Conservation (phyloP, 1,140 invertebrate species). For the Drosophila ambigua region DNA sequence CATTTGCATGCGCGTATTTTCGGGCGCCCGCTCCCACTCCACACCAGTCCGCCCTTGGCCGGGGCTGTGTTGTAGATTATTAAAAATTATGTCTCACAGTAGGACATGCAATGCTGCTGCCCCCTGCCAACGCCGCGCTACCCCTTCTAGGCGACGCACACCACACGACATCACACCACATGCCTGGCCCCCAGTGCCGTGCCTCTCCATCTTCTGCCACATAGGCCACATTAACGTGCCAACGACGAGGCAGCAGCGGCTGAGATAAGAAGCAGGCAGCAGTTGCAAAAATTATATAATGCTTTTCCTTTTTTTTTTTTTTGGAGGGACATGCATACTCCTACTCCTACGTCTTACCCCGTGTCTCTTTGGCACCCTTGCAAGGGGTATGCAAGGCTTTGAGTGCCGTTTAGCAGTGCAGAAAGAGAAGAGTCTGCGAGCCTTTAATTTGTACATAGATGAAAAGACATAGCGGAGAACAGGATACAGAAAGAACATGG, state of each 20-base stretch:
- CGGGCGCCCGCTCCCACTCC: not conserved
- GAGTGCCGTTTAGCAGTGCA: too few species aligned
- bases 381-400: too few species aligned
- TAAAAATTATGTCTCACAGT: slow-evolving; percentile 81
- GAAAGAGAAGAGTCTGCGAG: too few species aligned
- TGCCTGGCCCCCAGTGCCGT: not conserved
- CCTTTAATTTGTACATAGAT: too few species aligned
- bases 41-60: slow-evolving; percentile 13
- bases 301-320: slow-evolving; percentile 29
- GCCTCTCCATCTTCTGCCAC: slow-evolving; percentile 42
- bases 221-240: slow-evolving; percentile 80
- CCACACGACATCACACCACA: too few species aligned
- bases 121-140: slow-evolving; percentile 29
- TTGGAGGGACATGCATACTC: not conserved
- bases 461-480: too few species aligned
- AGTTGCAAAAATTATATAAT: slow-evolving; percentile 70
- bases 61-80: slow-evolving; percentile 76
- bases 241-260: slow-evolving; percentile 33
- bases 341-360: slow-evolving; percentile 7
- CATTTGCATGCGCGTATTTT: slow-evolving; percentile 80
- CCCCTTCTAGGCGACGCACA: slow-evolving; percentile 16
- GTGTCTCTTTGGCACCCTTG: not conserved
- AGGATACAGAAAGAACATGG: too few species aligned
- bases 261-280: slow-evolving; percentile 73
- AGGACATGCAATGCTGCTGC: slow-evolving; percentile 69